Conservation (phyloP, 2,888 invertebrate genomes). For the Lycia hirtaria region DNA sequence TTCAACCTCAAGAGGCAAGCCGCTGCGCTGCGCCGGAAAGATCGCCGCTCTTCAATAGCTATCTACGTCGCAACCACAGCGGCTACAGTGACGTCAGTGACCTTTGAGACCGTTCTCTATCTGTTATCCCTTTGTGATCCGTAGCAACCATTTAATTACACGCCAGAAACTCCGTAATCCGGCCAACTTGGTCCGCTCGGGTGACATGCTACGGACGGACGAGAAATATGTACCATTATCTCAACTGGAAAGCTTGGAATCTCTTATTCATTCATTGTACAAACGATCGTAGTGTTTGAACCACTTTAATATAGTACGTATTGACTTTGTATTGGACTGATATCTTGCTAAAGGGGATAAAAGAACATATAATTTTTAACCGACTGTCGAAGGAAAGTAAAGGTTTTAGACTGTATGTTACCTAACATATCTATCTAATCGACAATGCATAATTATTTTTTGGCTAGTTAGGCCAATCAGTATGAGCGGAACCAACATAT, state of each 20-base stretch:
- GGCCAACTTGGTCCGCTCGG: slow-evolving; percentile 53
- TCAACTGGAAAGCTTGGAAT: background rate
- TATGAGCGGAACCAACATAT: too few species aligned
- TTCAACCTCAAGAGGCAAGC: slow-evolving; percentile 16
- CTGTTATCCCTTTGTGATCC: slow-evolving; percentile 36
- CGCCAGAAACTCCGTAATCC: slow-evolving; percentile 47
- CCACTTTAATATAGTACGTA: too few species aligned
- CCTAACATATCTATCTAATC: too few species aligned
- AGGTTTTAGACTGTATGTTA: too few species aligned
- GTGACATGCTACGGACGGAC: slow-evolving; percentile 56
- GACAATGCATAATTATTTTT: too few species aligned
- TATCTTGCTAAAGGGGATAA: too few species aligned
- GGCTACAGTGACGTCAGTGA: too few species aligned
- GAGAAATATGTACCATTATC: background rate
- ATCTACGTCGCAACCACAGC: slow-evolving; percentile 20
- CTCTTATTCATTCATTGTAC: background rate
- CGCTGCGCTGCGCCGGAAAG: too few species aligned
- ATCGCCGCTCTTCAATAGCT: slow-evolving; percentile 17
- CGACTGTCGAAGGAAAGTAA: too few species aligned
- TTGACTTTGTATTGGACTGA: too few species aligned
- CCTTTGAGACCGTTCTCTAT: slow-evolving; percentile 40
- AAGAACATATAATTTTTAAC: too few species aligned
- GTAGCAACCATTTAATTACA: slow-evolving; percentile 51
- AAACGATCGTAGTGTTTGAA: background rate
- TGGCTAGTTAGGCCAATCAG: too few species aligned